phyloP scores from a whole-genome alignment of 2,797 vertebrate genomes.

The Hippocampus kuda region DNA sequence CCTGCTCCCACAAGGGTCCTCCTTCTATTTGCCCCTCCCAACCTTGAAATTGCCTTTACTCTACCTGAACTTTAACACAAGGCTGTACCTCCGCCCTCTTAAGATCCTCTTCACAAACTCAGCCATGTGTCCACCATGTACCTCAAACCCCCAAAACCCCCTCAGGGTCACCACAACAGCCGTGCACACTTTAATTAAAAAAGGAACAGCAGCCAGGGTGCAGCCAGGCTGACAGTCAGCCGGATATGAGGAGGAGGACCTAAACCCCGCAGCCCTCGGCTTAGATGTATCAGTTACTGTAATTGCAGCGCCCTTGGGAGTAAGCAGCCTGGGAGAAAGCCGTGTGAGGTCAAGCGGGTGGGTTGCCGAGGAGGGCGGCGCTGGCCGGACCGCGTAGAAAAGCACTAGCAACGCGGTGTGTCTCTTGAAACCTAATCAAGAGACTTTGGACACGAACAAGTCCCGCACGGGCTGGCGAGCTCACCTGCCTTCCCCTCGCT shows the following conservation, averaged over 20 bases:
- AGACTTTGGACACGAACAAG: conserved; percentile 54
- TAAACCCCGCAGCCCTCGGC: conserved; percentile 55
- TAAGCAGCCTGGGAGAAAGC: conserved; percentile 55
- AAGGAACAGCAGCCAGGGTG: conserved; percentile 52
- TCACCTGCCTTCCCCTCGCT: conserved; percentile 37
- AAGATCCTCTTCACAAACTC: conserved; percentile 34
- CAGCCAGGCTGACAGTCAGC: conserved; percentile 61
- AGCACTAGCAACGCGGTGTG: conserved; percentile 35
- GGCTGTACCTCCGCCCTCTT: conserved; percentile 32
- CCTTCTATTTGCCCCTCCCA: neutral
- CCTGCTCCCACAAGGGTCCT: neutral
- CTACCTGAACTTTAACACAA: conserved; percentile 10
- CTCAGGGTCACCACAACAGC: conserved; percentile 38
- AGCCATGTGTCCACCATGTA: conserved; percentile 16
- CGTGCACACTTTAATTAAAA: conserved; percentile 68
- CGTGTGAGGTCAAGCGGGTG: conserved; percentile 58
- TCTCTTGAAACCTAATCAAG: conserved; percentile 64
- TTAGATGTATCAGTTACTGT: conserved; percentile 73
- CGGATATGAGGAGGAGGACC: conserved; percentile 64
- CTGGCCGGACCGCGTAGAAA: conserved; percentile 50
- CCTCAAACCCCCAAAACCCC: neutral
- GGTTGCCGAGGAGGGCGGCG: conserved; percentile 46
- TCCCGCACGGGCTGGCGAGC: conserved; percentile 31
- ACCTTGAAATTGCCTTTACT: conserved; percentile 3
- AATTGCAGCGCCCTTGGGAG: conserved; percentile 64